Percentiles rank a stretch among this genome's conserved stretches.
phyloP scores from a whole-genome alignment of 2,797 vertebrate species.

The Myiothlypis coronata region DNA sequence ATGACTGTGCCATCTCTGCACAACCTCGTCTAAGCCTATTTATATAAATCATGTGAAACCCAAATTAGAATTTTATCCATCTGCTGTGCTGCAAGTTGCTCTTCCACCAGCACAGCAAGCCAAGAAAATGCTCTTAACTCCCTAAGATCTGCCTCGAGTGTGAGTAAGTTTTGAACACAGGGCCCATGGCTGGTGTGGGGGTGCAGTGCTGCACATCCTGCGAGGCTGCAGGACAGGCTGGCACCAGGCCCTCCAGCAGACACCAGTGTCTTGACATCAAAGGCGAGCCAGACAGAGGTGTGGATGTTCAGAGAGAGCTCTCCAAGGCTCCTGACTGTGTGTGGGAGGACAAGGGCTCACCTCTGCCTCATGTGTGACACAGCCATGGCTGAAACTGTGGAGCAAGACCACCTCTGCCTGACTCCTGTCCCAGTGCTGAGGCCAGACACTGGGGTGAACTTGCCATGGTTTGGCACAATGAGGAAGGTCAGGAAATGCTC shows the following conservation, averaged over 20 bases:
- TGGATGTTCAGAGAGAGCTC: neutral
- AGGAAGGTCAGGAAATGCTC: neutral
- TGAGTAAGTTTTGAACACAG: neutral
- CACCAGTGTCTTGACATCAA: neutral
- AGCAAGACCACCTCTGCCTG: neutral
- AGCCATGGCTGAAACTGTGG: fast-evolving
- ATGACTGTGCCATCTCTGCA: conserved; percentile 15
- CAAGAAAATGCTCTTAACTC: conserved; percentile 35
- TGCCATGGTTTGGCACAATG: neutral
- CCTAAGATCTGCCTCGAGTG: neutral
- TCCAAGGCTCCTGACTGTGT: neutral
- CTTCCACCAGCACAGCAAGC: conserved; percentile 6
- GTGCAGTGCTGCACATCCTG: neutral
- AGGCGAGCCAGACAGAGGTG: neutral
- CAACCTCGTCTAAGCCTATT: conserved; percentile 53
- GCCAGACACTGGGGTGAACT: neutral
- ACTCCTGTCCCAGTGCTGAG: neutral
- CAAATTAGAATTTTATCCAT: conserved; percentile 59
- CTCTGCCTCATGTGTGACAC: neutral
- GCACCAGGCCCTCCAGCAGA: neutral
- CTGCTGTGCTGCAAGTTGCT: conserved; percentile 38
- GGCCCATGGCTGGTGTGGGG: neutral
- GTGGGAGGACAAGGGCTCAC: neutral
- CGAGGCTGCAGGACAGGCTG: neutral
- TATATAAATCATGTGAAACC: conserved; percentile 64